phyloP scores from a whole-genome alignment of 1,140 invertebrate genomes.

The Mamestra configurata region DNA sequence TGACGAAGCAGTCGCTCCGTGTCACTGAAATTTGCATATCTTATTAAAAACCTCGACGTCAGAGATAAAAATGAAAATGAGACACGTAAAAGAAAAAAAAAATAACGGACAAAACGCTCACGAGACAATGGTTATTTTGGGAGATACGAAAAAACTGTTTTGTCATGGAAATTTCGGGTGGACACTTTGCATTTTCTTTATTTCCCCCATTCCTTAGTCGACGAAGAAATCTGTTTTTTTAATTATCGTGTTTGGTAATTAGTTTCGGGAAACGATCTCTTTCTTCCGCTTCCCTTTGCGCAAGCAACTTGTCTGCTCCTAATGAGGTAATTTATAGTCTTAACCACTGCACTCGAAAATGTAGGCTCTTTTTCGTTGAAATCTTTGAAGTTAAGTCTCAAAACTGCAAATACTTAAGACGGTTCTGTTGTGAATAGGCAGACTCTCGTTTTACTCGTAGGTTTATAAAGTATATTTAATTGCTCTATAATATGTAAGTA shows the following conservation, averaged over 20 bases:
- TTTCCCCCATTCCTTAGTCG: conserved; percentile 73
- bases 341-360: conserved; percentile 52
- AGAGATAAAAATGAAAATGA: conserved; percentile 85
- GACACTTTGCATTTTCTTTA: conserved; percentile 85
- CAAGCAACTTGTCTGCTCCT: conserved; percentile 82
- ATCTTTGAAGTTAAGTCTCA: background rate
- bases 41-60: conserved; percentile 84
- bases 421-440: background rate
- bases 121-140: conserved; percentile 85
- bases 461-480: too few relatives aligned
- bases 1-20: conserved; percentile 63
- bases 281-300: conserved; percentile 74
- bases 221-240: conserved; percentile 84
- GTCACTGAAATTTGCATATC: conserved; percentile 81
- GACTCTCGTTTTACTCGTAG: too few relatives aligned
- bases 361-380: conserved; percentile 37
- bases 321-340: conserved; percentile 86
- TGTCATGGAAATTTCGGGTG: conserved; percentile 86
- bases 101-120: conserved; percentile 73
- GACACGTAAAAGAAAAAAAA: conserved; percentile 82
- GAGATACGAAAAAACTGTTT: conserved; percentile 82
- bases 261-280: conserved; percentile 85
- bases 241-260: conserved; percentile 88
- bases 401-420: background rate
- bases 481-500: too few relatives aligned